Base-by-base conservation (phyloP, 2,113 vertebrate species). In the Bos taurus region DNA sequence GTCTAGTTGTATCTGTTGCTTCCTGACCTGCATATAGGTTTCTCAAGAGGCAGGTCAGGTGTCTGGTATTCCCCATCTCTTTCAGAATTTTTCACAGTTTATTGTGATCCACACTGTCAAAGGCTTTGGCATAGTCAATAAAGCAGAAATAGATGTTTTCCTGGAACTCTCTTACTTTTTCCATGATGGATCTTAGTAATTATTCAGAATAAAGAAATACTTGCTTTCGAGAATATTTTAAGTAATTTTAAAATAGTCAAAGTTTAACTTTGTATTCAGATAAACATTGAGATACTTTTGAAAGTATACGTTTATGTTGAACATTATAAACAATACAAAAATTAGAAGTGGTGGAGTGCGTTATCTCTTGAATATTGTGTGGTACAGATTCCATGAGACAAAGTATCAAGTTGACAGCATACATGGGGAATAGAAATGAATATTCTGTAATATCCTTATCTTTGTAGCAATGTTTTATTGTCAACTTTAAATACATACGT, bases 271-370 rank as follows among this genome's bases (percentile, higher is more conserved):
- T 43, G 6, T 8, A 57, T 92, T 86, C 36, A 57, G 7, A 77
- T 46, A 86, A 81, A 94, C 56, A 28, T 14, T 7, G 4, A 87
- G 19, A 71, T 14, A 60, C 30, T 33, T 28, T 83, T 77, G 50
- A 12, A 91, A 9, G 46, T 59, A 19, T 57, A 33, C 50, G 28
- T 94, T 67, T 46, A 1, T 56, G 0, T 56, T 36, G 50, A 95
- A 59, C 2, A 82, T 23, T 60, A 36, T 43, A 48, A 94, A 52
- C 21, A 77, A 74, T 77, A 82, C 74, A 64, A 10, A 92, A 62
- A 36, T 77, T 87, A 67, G 17, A 95, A 92, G 2, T 28, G 2
- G 2, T 64, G 3, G 3, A 52, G 5, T 46, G 1, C 0, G 0
- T 40, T 84, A 33, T 64, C 40, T 74, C 16, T 80, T 88, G 26